These are phyloP conservation scores for Allacma fusca DNA, from an alignment of 2,888 invertebrate species.

Conservation along the genomic window DNA sequence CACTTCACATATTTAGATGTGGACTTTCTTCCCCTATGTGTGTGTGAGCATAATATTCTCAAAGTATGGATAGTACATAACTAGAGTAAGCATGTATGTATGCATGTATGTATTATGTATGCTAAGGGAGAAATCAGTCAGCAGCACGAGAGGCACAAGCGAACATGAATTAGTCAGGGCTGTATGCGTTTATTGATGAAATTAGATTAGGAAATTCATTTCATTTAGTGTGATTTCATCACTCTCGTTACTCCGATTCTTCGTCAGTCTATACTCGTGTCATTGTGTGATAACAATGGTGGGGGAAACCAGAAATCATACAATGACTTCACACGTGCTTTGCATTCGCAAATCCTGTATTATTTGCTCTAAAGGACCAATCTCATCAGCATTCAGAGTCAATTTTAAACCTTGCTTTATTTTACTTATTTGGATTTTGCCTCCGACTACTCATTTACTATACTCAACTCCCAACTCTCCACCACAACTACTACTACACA, in stretches of 20 bases:
- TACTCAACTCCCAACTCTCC: too few species aligned
- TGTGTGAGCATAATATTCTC: too few species aligned
- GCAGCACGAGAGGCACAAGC: too few species aligned
- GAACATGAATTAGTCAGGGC: slow-evolving; percentile 30
- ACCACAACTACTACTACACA: not conserved
- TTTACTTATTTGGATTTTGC: not conserved
- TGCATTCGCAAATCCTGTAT: not conserved
- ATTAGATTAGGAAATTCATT: slow-evolving; percentile 42
- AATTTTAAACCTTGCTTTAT: not conserved
- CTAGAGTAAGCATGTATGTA: too few species aligned
- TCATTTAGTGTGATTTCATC: slow-evolving; percentile 18
- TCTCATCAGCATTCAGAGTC: not conserved
- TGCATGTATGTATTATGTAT: too few species aligned
- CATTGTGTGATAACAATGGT: not conserved
- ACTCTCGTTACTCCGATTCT: slow-evolving; percentile 16
- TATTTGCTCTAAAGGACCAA: not conserved
- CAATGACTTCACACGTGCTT: not conserved
- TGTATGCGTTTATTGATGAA: slow-evolving; percentile 43
- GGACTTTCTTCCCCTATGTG: not conserved
- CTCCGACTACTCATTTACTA: not conserved
- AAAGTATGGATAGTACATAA: too few species aligned
- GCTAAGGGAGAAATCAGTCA: too few species aligned
- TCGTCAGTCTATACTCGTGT: not conserved
- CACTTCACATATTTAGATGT: slow-evolving; percentile 18
- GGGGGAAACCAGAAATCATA: not conserved